Evolutionary conservation across 1,140 invertebrate species (phyloP).

Genomic region (Melipona quadrifasciata): DNA sequence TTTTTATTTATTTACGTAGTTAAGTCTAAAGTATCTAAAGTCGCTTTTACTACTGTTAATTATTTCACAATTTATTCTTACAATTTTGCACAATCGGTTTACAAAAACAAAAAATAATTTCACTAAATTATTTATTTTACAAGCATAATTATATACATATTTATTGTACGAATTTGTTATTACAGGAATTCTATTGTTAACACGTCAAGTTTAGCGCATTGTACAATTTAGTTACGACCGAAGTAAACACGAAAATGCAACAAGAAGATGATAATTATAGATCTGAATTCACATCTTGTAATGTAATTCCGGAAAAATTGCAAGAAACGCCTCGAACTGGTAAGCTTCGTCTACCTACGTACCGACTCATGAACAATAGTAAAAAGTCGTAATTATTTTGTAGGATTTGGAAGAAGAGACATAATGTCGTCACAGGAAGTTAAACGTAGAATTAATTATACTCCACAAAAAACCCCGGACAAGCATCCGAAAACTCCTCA

Average conservation of each 20-base stretch:
- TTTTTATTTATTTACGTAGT: conserved; percentile 25
- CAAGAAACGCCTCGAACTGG: neutral
- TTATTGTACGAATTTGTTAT: neutral
- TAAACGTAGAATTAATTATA: conserved; percentile 11
- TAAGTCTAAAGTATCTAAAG: neutral
- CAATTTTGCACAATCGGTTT: neutral
- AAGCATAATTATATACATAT: neutral
- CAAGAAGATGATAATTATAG: conserved; percentile 5
- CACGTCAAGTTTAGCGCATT: neutral
- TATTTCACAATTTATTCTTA: neutral
- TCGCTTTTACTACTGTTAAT: neutral
- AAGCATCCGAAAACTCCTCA: neutral
- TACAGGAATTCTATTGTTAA: neutral
- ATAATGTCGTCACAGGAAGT: neutral
- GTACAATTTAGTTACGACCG: neutral
- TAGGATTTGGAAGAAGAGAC: conserved; percentile 11
- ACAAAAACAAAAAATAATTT: neutral
- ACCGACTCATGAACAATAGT: neutral
- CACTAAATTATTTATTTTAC: neutral
- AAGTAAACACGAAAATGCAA: conserved; percentile 23
- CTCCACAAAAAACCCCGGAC: conserved; percentile 1
- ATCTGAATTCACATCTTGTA: neutral
- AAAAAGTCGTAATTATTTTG: neutral
- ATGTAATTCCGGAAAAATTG: conserved; percentile 5
- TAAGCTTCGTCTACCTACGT: neutral